Base-by-base conservation (phyloP, 2,888 invertebrate genomes). In the Coleophora flavipennella region DNA sequence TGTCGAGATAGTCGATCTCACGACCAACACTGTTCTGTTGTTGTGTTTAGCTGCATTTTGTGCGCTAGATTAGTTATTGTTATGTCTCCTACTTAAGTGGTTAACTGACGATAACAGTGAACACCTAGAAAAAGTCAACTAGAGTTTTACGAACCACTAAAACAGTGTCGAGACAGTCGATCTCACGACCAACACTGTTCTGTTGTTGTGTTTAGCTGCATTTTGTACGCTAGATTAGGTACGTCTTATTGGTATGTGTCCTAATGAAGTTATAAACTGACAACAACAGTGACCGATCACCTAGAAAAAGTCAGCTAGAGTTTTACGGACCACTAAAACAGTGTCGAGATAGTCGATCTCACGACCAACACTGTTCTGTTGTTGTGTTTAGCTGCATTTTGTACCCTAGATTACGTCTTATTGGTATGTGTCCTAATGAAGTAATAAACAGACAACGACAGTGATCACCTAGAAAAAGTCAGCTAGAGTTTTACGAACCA, bases 401-500 rank as follows among this genome's bases (percentile, higher is more conserved):
- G 57, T 49, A 40, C 51, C 54, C 34, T 51, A 36, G 12, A 13
- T 4, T 12, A 33, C 46, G n/a, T n/a, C n/a, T n/a, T n/a, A n/a
- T 38, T 13, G 35, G 29, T 38, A 27, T n/a, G 13, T 33, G 26
- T 40, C 29, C 36, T 39, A 36, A 31, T n/a, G 10, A 11, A 29
- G n/a, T n/a, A n/a, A n/a, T n/a, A n/a, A n/a, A 6, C 20, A 3
- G 20, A 3, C 3, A 6, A 20, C 20, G n/a, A 9, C 7, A 32
- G 14, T 14, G 29, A 4, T 3, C 29, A 29, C 29, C 29, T 29
- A 11, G 33, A 13, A n/a, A n/a, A n/a, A n/a, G 86, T 85, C 36
- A 91, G 91, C 55, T 86, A 88, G 43, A 91, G 91, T 62, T 87
- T 84, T 57, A 43, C 53, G 0, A 88, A 90, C 56, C 87, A 84